Evolutionary conservation across 30 jellyfish, hydroid and myxozoan genomes (phyloP).

Genomic region (Turritopsis dohrnii): DNA sequence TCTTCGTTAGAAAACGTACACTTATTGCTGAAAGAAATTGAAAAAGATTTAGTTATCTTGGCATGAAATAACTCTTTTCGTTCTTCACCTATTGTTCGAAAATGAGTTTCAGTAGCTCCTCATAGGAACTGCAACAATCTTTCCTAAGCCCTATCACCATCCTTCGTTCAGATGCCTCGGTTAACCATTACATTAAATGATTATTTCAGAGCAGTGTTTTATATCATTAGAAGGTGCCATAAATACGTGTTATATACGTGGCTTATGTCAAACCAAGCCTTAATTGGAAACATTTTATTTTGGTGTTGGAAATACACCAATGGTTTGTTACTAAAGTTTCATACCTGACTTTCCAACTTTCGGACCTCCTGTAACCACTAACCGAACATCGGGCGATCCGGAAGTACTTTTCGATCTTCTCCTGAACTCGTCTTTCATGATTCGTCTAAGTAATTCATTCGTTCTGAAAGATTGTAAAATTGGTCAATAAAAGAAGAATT

Average conservation of each 20-base stretch:
- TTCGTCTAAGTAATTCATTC: background rate
- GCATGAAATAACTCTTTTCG: too few species aligned
- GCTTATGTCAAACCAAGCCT: too few species aligned
- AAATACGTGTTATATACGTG: too few species aligned
- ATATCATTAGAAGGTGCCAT: too few species aligned
- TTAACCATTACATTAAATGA: too few species aligned
- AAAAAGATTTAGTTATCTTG: too few species aligned
- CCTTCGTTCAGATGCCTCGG: too few species aligned
- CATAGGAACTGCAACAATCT: background rate
- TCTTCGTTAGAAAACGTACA: slow-evolving; percentile 73
- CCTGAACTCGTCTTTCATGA: slow-evolving; percentile 13
- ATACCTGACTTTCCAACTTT: slow-evolving; percentile 87
- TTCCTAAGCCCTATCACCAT: too few species aligned
- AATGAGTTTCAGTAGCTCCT: background rate
- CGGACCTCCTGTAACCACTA: slow-evolving; percentile 85
- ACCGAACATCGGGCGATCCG: slow-evolving; percentile 39
- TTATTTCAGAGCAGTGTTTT: too few species aligned
- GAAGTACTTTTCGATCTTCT: slow-evolving; percentile 35
- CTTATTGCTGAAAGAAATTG: slow-evolving; percentile 50
- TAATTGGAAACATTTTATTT: background rate
- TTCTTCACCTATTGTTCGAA: background rate
- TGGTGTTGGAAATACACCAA: background rate
- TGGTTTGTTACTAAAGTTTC: background rate
- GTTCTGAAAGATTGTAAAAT: background rate
- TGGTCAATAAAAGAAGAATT: background rate